phyloP scores from a whole-genome alignment of 2,888 invertebrate genomes.

The Lithodes maja region DNA sequence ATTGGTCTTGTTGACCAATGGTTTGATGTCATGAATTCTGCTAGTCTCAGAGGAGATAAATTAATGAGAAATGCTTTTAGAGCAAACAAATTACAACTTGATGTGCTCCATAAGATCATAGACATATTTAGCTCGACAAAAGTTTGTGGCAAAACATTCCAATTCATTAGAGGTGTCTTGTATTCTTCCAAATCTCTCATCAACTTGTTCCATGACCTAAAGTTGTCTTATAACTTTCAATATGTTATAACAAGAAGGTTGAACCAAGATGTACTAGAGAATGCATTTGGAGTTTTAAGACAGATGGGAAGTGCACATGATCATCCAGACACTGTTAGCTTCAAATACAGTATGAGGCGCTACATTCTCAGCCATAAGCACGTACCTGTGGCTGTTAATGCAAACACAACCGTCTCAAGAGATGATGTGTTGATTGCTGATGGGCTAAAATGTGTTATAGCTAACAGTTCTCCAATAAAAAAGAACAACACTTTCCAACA shows the following conservation, averaged over 20 bases:
- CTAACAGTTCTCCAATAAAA: too few relatives aligned
- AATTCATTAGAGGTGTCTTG: neutral
- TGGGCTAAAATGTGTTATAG: too few relatives aligned
- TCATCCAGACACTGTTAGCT: conserved; percentile 1
- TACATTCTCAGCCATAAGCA: too few relatives aligned
- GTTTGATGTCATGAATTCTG: neutral
- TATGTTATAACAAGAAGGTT: neutral
- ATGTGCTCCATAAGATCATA: neutral
- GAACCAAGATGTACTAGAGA: neutral
- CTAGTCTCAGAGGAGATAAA: neutral
- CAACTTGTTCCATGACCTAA: neutral
- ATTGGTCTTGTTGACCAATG: neutral
- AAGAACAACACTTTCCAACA: too few relatives aligned
- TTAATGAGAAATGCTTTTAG: neutral
- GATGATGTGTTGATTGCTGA: too few relatives aligned
- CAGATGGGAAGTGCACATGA: conserved; percentile 7
- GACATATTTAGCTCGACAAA: neutral
- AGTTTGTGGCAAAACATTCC: neutral
- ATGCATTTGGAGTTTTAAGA: neutral
- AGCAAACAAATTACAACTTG: neutral
- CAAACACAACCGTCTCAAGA: too few relatives aligned
- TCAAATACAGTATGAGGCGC: conserved; percentile 26
- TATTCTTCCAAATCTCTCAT: neutral
- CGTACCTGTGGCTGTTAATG: too few relatives aligned
- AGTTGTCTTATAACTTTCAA: neutral